A percentile compares a stretch with the other conserved stretches of the same genome.
Conservation (phyloP, 2,888 invertebrate species). For the Cotesia congregata region DNA sequence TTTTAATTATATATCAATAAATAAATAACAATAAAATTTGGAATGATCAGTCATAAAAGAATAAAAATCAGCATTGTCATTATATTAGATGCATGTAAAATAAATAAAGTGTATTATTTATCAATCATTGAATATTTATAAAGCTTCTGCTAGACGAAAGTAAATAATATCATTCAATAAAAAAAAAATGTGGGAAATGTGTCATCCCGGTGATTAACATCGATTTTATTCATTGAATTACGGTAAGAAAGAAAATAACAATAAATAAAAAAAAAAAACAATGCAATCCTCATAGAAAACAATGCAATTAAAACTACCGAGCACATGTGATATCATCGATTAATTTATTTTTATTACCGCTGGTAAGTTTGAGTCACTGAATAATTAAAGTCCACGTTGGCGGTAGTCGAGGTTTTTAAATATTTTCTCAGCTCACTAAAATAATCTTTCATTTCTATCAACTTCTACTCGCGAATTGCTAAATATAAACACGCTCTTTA, state of each 20-base stretch:
- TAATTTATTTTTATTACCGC: neutral
- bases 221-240: neutral
- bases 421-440: no score
- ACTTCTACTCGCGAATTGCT: no score
- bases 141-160: neutral
- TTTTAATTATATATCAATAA: no score
- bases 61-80: no score
- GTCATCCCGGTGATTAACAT: neutral
- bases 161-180: neutral
- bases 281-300: neutral
- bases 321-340: neutral
- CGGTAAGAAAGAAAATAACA: neutral
- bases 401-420: no score
- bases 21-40: no score
- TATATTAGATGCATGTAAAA: no score
- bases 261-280: neutral
- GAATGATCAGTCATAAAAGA: no score
- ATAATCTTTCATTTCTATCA: no score
- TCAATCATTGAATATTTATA: neutral
- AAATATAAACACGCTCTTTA: no score
- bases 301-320: neutral
- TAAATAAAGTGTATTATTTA: no score
- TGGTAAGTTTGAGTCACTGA: neutral
- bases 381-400: neutral
- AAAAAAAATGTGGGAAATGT: conserved; percentile 1